Evolutionary conservation across 2,797 vertebrate genomes (phyloP).

Genomic region (Chelonia mydas): DNA sequence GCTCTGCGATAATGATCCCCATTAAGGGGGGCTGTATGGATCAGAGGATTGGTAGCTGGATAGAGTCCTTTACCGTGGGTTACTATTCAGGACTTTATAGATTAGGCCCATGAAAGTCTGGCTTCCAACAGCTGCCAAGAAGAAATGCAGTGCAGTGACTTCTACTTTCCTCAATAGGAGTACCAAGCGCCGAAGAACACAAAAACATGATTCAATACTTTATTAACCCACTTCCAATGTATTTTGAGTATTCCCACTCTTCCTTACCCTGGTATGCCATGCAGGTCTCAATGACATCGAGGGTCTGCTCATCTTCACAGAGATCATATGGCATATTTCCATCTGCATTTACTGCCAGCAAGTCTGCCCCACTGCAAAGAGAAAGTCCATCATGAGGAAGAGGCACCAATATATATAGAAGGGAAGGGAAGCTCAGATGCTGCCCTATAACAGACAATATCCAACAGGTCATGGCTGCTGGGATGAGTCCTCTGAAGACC

Average conservation of each 20-base stretch:
- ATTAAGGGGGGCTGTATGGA: not conserved
- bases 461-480: not conserved
- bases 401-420: not conserved
- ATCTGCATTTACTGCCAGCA: constrained; percentile 95
- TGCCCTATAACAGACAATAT: not conserved
- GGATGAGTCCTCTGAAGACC: not conserved
- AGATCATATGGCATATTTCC: constrained; percentile 99
- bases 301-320: constrained; percentile 96
- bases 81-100: not conserved
- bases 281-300: constrained; percentile 97
- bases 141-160: not conserved
- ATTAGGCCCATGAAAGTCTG: not conserved
- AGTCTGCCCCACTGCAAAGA: constrained; percentile 89
- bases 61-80: not conserved
- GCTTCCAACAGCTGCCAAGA: not conserved
- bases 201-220: constrained; percentile 39
- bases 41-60: not conserved
- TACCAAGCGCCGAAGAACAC: not conserved
- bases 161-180: constrained; percentile 25
- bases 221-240: not conserved
- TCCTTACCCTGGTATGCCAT: constrained; percentile 95
- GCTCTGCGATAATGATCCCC: not conserved
- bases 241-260: not conserved
- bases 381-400: constrained; percentile 22
- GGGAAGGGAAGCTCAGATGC: not conserved